A percentile compares a stretch with the other conserved stretches of the same genome.
These are phyloP conservation scores for Cheirogaleus medius DNA, from an alignment of 2,113 vertebrate genomes.

Conservation along the genomic window DNA sequence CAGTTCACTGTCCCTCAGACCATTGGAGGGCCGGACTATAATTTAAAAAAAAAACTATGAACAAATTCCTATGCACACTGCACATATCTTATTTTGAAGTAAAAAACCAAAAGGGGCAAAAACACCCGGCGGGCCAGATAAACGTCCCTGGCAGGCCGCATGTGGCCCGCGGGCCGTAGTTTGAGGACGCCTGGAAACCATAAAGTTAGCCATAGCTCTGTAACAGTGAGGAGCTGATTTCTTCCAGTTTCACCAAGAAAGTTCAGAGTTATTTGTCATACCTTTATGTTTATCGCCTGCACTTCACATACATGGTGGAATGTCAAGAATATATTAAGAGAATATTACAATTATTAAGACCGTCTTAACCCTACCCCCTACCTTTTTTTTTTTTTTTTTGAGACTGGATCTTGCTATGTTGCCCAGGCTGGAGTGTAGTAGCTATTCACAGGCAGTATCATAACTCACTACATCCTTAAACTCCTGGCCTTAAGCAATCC, in stretches of 20 bases:
- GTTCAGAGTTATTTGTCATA: not conserved
- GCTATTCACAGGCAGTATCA: not conserved
- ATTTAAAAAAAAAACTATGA: too few species aligned
- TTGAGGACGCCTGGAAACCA: too few species aligned
- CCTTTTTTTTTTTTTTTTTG: not conserved
- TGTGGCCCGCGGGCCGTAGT: too few species aligned
- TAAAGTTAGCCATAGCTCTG: not conserved
- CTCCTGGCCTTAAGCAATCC: not conserved
- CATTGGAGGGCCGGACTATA: too few species aligned
- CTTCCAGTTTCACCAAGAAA: not conserved
- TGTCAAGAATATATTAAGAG: not conserved
- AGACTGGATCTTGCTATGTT: not conserved
- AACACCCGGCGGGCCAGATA: too few species aligned
- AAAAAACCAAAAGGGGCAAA: too few species aligned
- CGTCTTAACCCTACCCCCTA: not conserved
- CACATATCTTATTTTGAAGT: too few species aligned
- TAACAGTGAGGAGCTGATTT: not conserved
- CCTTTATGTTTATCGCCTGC: not conserved
- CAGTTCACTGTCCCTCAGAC: too few species aligned
- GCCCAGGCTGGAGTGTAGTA: not conserved
- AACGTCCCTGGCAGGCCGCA: too few species aligned
- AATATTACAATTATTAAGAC: not conserved
- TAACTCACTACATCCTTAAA: not conserved
- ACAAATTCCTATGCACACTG: too few species aligned
- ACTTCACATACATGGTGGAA: not conserved